Evolutionary conservation across 2,797 vertebrate genomes (phyloP).

Genomic region (Enteromius viviparus): DNA sequence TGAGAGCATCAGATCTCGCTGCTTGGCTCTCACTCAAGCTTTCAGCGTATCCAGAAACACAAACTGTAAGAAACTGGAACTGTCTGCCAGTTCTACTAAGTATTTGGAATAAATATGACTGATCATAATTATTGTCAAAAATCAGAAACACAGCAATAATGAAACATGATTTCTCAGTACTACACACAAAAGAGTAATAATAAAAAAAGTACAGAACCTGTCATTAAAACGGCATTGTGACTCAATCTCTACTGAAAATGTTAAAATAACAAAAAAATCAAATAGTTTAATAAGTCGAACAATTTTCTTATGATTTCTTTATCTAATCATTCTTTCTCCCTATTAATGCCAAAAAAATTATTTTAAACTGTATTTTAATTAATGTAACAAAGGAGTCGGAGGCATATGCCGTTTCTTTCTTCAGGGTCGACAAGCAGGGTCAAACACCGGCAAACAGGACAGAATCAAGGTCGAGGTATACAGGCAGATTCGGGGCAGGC

Average conservation of each 20-base stretch:
- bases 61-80: background rate
- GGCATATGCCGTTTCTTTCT: too few relatives aligned
- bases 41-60: background rate
- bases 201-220: background rate
- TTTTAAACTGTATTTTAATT: background rate
- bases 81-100: background rate
- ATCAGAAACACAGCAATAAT: background rate
- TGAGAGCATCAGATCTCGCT: slow-evolving; percentile 13
- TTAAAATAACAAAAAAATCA: background rate
- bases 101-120: background rate
- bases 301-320: background rate
- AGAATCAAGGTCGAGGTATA: too few relatives aligned
- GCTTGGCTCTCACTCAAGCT: background rate
- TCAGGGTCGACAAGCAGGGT: too few relatives aligned
- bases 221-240: background rate
- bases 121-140: background rate
- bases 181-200: background rate
- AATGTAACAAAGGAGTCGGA: too few relatives aligned
- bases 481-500: too few relatives aligned
- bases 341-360: background rate
- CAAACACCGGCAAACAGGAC: too few relatives aligned
- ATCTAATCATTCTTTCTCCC: background rate
- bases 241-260: background rate
- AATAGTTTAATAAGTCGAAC: background rate
- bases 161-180: background rate